Conservation (phyloP, 2,888 invertebrate genomes). For the Drosophila acutilabella region DNA sequence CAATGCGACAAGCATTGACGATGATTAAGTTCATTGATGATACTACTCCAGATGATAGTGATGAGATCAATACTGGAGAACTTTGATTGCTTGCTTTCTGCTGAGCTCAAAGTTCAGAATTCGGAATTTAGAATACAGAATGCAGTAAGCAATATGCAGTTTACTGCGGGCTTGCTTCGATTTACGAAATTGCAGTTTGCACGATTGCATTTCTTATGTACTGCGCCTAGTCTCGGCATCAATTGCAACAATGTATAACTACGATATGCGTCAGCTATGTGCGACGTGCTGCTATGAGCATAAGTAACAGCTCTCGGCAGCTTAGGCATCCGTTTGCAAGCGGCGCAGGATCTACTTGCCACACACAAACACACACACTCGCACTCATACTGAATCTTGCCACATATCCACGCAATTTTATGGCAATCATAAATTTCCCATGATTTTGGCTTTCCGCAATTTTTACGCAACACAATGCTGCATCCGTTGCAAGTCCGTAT, state of each 20-base stretch:
- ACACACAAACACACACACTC: background rate
- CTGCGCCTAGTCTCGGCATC: slow-evolving; percentile 21
- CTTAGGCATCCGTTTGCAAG: slow-evolving; percentile 8
- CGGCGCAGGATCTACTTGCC: slow-evolving; percentile 11
- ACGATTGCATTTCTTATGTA: slow-evolving; percentile 67
- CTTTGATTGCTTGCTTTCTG: slow-evolving; percentile 51
- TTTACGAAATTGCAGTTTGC: slow-evolving; percentile 66
- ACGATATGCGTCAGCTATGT: slow-evolving; percentile 10
- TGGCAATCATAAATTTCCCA: slow-evolving; percentile 78
- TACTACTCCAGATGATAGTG: slow-evolving; percentile 18
- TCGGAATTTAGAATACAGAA: background rate
- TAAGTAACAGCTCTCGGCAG: slow-evolving; percentile 44
- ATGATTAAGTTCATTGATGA: slow-evolving; percentile 25
- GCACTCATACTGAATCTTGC: slow-evolving; percentile 11
- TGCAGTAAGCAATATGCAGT: slow-evolving; percentile 7
- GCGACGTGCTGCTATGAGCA: slow-evolving; percentile 39
- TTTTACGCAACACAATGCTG: slow-evolving; percentile 57
- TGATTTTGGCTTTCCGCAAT: slow-evolving; percentile 69
- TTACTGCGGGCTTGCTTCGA: slow-evolving; percentile 49
- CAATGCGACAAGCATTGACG: slow-evolving; percentile 53
- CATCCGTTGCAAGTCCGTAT: slow-evolving; percentile 54
- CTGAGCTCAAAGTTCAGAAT: slow-evolving; percentile 10
- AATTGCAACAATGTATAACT: slow-evolving; percentile 36
- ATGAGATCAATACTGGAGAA: slow-evolving; percentile 27
- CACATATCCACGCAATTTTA: slow-evolving; percentile 71